phyloP scores from a whole-genome alignment of 2,888 invertebrate genomes.

The Frankliniella intonsa region DNA sequence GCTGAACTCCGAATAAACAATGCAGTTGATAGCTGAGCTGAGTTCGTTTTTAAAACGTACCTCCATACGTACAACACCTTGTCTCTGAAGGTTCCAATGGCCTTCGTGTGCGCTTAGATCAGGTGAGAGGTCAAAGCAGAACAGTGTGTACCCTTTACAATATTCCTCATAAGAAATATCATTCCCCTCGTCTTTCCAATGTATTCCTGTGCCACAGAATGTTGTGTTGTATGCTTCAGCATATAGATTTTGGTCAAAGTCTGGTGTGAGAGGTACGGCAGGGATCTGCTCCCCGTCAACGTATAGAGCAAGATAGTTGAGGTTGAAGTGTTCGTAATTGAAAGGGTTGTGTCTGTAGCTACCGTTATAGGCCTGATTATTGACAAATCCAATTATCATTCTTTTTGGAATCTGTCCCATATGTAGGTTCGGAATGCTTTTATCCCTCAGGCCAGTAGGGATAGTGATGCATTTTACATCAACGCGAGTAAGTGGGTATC shows the following conservation, averaged over 20 bases:
- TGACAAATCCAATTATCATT: constrained; percentile 40
- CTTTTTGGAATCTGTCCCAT: constrained; percentile 41
- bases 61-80: not conserved
- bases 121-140: constrained; percentile 40
- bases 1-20: constrained; percentile 41
- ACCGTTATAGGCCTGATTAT: not conserved
- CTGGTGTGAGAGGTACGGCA: not conserved
- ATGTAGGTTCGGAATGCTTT: constrained; percentile 39
- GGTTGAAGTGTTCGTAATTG: constrained; percentile 34
- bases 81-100: constrained; percentile 28
- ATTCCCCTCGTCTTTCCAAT: constrained; percentile 1
- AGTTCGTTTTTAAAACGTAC: constrained; percentile 37
- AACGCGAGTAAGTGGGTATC: constrained; percentile 38
- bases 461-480: constrained; percentile 39
- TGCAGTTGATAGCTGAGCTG: constrained; percentile 37
- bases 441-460: constrained; percentile 37
- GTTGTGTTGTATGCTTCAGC: constrained; percentile 40
- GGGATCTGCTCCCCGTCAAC: constrained; percentile 38
- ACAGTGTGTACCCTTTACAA: constrained; percentile 37
- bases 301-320: constrained; percentile 37
- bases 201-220: constrained; percentile 30
- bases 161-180: constrained; percentile 32
- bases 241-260: constrained; percentile 35
- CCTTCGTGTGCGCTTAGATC: constrained; percentile 38
- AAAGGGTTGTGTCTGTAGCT: not conserved